Base-by-base conservation (phyloP, 1,140 invertebrate genomes). In the Macrosteles quadrilineatus region DNA sequence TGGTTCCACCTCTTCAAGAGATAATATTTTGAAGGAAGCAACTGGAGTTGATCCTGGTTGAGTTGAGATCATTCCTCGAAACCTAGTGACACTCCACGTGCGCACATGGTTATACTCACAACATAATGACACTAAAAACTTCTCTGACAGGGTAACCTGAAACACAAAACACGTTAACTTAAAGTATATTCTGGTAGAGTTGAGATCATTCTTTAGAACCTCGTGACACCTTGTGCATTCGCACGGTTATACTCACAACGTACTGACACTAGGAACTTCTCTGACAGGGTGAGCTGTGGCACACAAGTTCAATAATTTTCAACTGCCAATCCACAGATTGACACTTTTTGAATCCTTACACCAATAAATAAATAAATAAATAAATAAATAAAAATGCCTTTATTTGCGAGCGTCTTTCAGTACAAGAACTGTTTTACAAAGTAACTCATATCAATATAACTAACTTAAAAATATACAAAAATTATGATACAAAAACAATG, bases 181-280 rank as follows among this genome's bases (percentile, higher is more conserved):
- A n/a, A n/a, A 14, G 94, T 97, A 1, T 96, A 97, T 2, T 97
- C 97, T 0, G 97, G 97, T 79, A 98, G 97, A 1, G 97, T 99
- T 4, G 95, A 98, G 43, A 99, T 97, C 96, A 98, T 94, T 9
- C 92, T 92, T 50, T 97, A 84, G 78, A 99, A 99, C 72, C 97
- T 85, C 0, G 95, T 98, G 14, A 99, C 93, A 63, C 92, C 90
- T 97, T 97, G 99, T 67, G 94, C 97, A 64, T 97, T 84, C 4
- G 98, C 97, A 82, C 99, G 97, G 83, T 98, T 98, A 78, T 98
- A 98, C 79, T 98, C 96, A 74, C 93, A 95, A 81, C 97, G 98
- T 0, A 98, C 96, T 0, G 96, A 98, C 1, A 99, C 94, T 17
- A 99, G 83, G 82, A 97, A 96, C 82, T 97, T 98, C 81, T 98